These are phyloP conservation scores for Lasiommata megera DNA, from an alignment of 2,888 invertebrate species.

Conservation along the genomic window DNA sequence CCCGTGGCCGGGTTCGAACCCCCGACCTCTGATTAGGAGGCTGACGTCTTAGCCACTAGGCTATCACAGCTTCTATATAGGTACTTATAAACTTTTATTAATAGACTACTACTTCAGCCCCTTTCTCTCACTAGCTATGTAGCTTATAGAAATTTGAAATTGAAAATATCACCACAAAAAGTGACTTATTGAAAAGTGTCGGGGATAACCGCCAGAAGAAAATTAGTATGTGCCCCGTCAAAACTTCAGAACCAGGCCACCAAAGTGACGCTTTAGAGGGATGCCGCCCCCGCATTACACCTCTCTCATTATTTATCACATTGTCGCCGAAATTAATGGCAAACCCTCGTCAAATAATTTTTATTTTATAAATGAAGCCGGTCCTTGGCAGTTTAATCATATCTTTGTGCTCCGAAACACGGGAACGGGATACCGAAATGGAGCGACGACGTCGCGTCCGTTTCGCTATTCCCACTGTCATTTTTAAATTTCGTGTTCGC, in stretches of 20 bases:
- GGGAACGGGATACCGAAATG: too few species aligned
- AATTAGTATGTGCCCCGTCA: slow-evolving; percentile 78
- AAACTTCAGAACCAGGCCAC: slow-evolving; percentile 76
- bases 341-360: slow-evolving; percentile 79
- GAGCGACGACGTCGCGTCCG: not conserved
- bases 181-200: slow-evolving; percentile 67
- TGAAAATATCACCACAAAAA: slow-evolving; percentile 63
- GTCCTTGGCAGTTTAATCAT: slow-evolving; percentile 77
- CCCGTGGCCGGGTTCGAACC: too few species aligned
- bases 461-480: not conserved
- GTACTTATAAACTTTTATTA: too few species aligned
- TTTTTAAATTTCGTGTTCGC: not conserved
- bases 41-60: too few species aligned
- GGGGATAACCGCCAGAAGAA: slow-evolving; percentile 62
- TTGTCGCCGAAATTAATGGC: slow-evolving; percentile 78
- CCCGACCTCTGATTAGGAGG: too few species aligned
- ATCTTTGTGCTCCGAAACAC: slow-evolving; percentile 54
- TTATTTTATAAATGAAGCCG: slow-evolving; percentile 75
- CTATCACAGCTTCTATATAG: too few species aligned
- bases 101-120: not conserved
- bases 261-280: slow-evolving; percentile 57
- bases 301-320: slow-evolving; percentile 81
- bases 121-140: slow-evolving; percentile 8
- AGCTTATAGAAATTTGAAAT: slow-evolving; percentile 45
- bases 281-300: slow-evolving; percentile 72